Evolutionary conservation across 1,140 invertebrate genomes (phyloP).

Genomic region (Calosoma granatense): DNA sequence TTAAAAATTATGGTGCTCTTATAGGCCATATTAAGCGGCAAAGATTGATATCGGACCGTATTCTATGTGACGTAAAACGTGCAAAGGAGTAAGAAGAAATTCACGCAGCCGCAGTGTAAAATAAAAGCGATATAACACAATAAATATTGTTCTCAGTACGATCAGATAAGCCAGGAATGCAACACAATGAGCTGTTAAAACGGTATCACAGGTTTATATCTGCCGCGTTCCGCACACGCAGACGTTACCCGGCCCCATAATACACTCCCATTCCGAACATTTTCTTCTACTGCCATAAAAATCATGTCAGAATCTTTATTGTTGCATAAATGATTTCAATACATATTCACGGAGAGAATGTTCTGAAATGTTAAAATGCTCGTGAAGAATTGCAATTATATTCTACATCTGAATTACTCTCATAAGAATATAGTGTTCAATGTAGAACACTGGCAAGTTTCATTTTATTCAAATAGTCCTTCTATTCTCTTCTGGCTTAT

Average conservation of each 20-base stretch:
- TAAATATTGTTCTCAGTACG: neutral
- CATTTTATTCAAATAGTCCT: too few species aligned
- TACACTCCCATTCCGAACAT: neutral
- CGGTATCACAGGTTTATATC: neutral
- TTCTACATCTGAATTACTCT: too few species aligned
- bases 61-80: neutral
- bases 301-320: neutral
- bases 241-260: neutral
- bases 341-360: too few species aligned
- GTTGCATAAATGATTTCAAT: too few species aligned
- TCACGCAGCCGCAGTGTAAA: neutral
- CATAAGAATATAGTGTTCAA: too few species aligned
- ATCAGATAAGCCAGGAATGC: neutral
- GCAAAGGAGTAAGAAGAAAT: neutral
- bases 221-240: neutral
- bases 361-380: too few species aligned
- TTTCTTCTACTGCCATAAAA: neutral
- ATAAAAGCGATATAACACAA: neutral
- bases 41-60: neutral
- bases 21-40: too few species aligned
- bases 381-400: too few species aligned
- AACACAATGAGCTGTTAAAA: neutral
- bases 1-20: too few species aligned
- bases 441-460: too few species aligned
- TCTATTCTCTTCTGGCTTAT: too few species aligned